A percentile compares a stretch with the other conserved stretches of the same genome.
These are phyloP conservation scores for Saxidomus purpurata DNA, from an alignment of 1,140 invertebrate species.

Conservation along the genomic window DNA sequence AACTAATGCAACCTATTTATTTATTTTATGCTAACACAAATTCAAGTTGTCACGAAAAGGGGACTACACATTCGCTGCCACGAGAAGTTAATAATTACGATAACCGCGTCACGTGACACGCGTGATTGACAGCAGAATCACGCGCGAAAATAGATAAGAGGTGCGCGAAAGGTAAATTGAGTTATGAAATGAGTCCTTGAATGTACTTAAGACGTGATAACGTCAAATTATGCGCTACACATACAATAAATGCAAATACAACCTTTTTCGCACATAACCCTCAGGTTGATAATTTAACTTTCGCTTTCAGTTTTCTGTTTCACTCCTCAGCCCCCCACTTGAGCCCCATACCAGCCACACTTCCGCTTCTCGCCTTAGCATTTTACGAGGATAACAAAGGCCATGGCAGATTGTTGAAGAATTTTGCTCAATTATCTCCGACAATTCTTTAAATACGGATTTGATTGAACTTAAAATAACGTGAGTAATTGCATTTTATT, in stretches of 20 bases:
- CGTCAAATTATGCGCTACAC: no score
- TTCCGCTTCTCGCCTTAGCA: constrained; percentile 9
- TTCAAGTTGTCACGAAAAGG: constrained; percentile 46
- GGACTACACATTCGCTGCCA: constrained; percentile 45
- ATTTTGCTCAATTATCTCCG: constrained; percentile 20
- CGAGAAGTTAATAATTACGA: constrained; percentile 44
- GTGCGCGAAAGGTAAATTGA: neutral
- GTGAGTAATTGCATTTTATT: neutral
- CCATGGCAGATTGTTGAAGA: neutral
- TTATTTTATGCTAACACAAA: constrained; percentile 42
- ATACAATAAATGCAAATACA: no score
- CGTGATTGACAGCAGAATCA: constrained; percentile 39
- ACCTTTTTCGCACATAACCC: no score
- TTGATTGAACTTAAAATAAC: neutral
- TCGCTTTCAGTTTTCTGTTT: no score
- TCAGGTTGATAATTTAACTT: no score
- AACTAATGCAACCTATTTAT: constrained; percentile 32
- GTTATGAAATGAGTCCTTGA: no score
- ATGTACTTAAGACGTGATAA: no score
- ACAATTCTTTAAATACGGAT: neutral
- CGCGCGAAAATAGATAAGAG: constrained; percentile 36
- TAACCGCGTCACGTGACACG: constrained; percentile 43
- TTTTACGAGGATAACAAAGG: constrained; percentile 40
- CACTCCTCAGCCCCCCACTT: no score
- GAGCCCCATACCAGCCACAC: neutral